phyloP scores from a whole-genome alignment of 2,113 vertebrate species.

The Saccopteryx bilineata region DNA sequence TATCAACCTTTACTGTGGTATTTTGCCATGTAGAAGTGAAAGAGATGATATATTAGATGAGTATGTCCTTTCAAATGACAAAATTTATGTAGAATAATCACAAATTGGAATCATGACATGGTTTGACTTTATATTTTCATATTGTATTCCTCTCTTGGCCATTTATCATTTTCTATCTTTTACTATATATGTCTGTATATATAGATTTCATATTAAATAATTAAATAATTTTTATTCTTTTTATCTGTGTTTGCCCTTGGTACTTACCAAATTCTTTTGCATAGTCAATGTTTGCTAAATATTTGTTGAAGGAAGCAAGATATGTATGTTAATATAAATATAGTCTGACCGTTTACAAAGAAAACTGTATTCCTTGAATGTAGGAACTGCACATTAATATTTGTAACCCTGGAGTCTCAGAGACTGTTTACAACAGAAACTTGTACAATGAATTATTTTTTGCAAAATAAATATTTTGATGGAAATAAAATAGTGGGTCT shows the following conservation, averaged over 20 bases:
- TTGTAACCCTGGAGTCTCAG: not conserved
- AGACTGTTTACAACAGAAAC: not conserved
- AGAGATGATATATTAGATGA: not conserved
- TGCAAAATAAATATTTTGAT: not conserved
- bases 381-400: not conserved
- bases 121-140: not conserved
- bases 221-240: not conserved
- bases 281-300: not conserved
- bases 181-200: not conserved
- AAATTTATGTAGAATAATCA: not conserved
- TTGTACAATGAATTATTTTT: not conserved
- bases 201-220: not conserved
- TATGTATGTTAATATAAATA: not conserved
- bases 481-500: not conserved
- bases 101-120: not conserved
- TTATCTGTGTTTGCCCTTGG: not conserved
- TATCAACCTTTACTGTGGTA: not conserved
- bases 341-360: not conserved
- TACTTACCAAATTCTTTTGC: not conserved
- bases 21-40: slow-evolving; percentile 53
- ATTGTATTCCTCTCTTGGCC: not conserved
- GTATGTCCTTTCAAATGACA: not conserved
- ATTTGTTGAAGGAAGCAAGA: not conserved
- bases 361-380: not conserved
- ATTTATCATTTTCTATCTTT: not conserved